These are phyloP conservation scores for Apogon hyalosoma DNA, from an alignment of 2,797 vertebrate species.

Conservation along the genomic window DNA sequence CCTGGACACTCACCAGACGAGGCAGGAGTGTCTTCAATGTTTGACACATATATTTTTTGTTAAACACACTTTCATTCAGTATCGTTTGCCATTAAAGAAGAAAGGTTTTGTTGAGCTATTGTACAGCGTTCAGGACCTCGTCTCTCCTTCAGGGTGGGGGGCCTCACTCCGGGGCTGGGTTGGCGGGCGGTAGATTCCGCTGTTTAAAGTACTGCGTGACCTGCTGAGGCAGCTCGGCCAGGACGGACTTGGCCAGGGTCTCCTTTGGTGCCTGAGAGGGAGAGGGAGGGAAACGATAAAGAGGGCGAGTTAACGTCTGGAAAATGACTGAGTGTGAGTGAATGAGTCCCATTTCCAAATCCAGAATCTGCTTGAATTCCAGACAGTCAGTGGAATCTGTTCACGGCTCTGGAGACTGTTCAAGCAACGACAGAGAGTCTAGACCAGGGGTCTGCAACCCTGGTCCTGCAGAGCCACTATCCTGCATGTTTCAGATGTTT, in stretches of 20 bases:
- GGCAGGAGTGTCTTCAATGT: slow-evolving; percentile 31
- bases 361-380: too few relatives aligned
- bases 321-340: background rate
- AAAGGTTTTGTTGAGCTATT: slow-evolving; percentile 52
- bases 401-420: too few relatives aligned
- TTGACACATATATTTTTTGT: slow-evolving; percentile 33
- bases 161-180: slow-evolving; percentile 87
- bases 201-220: slow-evolving; percentile 99
- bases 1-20: slow-evolving; percentile 30
- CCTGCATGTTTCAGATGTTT: too few relatives aligned
- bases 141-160: background rate
- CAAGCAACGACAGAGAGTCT: too few relatives aligned
- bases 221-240: slow-evolving; percentile 98
- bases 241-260: slow-evolving; percentile 95
- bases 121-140: slow-evolving; percentile 39
- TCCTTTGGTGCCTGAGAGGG: slow-evolving; percentile 93
- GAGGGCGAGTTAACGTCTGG: background rate
- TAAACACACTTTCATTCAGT: slow-evolving; percentile 48
- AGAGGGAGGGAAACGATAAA: slow-evolving; percentile 11
- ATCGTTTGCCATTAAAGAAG: slow-evolving; percentile 46
- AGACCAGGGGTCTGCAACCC: too few relatives aligned
- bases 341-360: too few relatives aligned
- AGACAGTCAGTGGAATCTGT: too few relatives aligned
- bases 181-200: slow-evolving; percentile 91
- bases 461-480: too few relatives aligned